Base-by-base conservation (phyloP, 2,888 invertebrate species). In the Gastrophysa polygoni region DNA sequence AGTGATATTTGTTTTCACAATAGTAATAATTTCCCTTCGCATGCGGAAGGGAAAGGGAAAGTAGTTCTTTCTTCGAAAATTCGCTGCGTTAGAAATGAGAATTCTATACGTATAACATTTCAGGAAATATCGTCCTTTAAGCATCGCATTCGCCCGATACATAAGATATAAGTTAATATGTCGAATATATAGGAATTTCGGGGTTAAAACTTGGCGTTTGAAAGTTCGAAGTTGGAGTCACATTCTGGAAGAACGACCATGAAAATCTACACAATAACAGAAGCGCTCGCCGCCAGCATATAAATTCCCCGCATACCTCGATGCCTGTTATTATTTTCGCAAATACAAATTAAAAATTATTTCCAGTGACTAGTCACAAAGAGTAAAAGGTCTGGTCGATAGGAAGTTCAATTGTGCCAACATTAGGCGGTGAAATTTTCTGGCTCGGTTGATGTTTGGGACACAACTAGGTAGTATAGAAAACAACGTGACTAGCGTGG, bases 261-360 rank as follows among this genome's bases (percentile, higher is more conserved):
- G 73, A 72, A 77, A 78, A 78, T 77, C 74, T 77, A 78, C 79
- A 79, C 79, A 79, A 79, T 78, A 80, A 78, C 79, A 38, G 24
- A 68, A 65, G 69, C 73, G 68, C 67, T 73, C 76, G 72, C 68
- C 68, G 68, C 66, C 71, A 69, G 76, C 77, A 78, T 78, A 78
- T 78, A 77, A 77, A 78, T 78, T 78, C 78, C 73, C 74, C 71
- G 75, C 77, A 78, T 77, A 77, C 77, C 77, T 77, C 63, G 63
- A 60, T 61, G 69, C 73, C 38, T 70, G 75, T 78, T 78, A 78
- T 77, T 78, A 78, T 78, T 79, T 79, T 68, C 68, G 76, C 77
- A 78, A 79, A 80, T 79, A 78, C 76, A 79, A 80, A 79, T 80
- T 79, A 79, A 78, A 78, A 78, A 80, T 80, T 80, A 75, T 70